These are phyloP conservation scores for Tetrax tetrax DNA, from an alignment of 2,113 vertebrate species.

Conservation along the genomic window DNA sequence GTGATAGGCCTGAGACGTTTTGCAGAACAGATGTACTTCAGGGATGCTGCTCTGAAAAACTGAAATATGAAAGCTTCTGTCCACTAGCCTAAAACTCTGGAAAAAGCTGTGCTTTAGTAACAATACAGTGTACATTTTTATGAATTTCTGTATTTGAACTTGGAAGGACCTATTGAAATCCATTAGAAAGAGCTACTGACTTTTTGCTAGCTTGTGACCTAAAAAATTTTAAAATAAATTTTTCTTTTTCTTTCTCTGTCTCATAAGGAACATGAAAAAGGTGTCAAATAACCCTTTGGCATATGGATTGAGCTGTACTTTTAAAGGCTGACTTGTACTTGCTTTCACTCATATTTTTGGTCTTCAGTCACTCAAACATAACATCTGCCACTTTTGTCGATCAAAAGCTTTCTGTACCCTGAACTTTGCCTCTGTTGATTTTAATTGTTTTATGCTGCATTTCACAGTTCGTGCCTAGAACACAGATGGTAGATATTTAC, in stretches of 20 bases:
- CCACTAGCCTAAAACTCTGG: not conserved
- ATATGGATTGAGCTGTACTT: not conserved
- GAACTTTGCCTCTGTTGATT: conserved; percentile 46
- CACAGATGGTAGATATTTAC: conserved; percentile 66
- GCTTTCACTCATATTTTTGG: not conserved
- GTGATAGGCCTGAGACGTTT: not conserved
- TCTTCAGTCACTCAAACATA: conserved; percentile 24
- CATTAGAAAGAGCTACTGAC: not conserved
- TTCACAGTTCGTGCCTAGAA: conserved; percentile 23
- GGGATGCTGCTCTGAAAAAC: not conserved
- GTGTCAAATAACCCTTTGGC: not conserved
- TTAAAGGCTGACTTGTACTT: not conserved
- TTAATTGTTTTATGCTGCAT: conserved; percentile 63
- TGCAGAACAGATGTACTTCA: not conserved
- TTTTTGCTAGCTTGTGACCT: not conserved
- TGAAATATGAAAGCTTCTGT: not conserved
- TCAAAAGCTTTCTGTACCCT: conserved; percentile 38
- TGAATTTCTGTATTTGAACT: not conserved
- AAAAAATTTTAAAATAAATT: not conserved
- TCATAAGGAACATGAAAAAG: not conserved
- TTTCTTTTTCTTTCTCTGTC: not conserved
- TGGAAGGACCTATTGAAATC: not conserved
- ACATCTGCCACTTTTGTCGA: conserved; percentile 37
- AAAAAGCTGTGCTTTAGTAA: not conserved
- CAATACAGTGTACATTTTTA: not conserved